phyloP scores from a whole-genome alignment of 2,797 vertebrate genomes.

The Betta splendens region DNA sequence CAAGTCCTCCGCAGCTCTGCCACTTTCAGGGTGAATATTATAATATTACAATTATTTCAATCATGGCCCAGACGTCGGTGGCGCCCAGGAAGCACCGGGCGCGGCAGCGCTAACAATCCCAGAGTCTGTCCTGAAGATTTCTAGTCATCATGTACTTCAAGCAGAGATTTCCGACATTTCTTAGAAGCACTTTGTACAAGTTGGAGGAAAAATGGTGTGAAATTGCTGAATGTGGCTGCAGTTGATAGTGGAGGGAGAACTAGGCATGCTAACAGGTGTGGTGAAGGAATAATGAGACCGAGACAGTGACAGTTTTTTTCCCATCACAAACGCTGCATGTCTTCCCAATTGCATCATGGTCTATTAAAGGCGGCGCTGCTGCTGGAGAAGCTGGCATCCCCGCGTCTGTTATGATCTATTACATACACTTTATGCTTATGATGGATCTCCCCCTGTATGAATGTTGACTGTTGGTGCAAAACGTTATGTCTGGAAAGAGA shows the following conservation, averaged over 20 bases:
- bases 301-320: conserved; percentile 18
- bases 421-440: conserved; percentile 12
- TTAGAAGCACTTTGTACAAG: conserved; percentile 26
- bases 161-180: conserved; percentile 17
- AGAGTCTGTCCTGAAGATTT: background rate
- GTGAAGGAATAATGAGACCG: conserved; percentile 33
- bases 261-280: conserved; percentile 25
- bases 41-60: too few relatives aligned
- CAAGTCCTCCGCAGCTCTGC: background rate
- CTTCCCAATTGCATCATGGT: conserved; percentile 43
- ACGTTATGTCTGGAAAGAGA: conserved; percentile 14
- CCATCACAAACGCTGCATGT: conserved; percentile 19
- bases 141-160: conserved; percentile 10
- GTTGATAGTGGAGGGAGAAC: background rate
- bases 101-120: too few relatives aligned
- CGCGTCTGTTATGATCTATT: conserved; percentile 20
- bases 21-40: conserved; percentile 5
- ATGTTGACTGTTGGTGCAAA: conserved; percentile 12
- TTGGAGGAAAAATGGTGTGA: conserved; percentile 13
- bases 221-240: conserved; percentile 25
- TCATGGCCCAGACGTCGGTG: too few relatives aligned
- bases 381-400: conserved; percentile 15
- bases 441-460: conserved; percentile 12
- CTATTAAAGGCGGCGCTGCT: conserved; percentile 28
- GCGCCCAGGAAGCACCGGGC: too few relatives aligned